These are phyloP conservation scores for Pandemis heparana DNA, from an alignment of 2,888 invertebrate genomes.

Conservation along the genomic window DNA sequence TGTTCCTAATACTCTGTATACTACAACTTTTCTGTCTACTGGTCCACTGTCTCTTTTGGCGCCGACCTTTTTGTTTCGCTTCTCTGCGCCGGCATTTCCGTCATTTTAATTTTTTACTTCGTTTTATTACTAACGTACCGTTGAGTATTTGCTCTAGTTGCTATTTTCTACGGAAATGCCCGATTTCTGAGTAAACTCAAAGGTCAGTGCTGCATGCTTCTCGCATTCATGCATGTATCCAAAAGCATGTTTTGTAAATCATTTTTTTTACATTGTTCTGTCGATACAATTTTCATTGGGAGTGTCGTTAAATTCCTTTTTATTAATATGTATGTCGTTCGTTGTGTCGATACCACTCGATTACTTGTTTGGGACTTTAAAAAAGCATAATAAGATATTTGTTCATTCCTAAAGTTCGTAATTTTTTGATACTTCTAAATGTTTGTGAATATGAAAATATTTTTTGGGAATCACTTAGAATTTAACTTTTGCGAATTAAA, in stretches of 20 bases:
- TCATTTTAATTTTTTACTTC: neutral
- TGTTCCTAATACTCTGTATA: constrained; percentile 76
- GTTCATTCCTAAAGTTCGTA: neutral
- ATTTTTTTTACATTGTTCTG: constrained; percentile 16
- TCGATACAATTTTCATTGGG: constrained; percentile 7
- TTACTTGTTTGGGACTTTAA: neutral
- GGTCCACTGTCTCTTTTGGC: constrained; percentile 64
- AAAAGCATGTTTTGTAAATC: constrained; percentile 34
- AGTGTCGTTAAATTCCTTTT: constrained; percentile 29
- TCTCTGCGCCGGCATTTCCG: constrained; percentile 13
- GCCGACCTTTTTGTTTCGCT: constrained; percentile 68
- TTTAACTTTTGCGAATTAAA: neutral
- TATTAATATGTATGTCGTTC: constrained; percentile 23
- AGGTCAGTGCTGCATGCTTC: constrained; percentile 36
- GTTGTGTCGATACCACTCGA: constrained; percentile 20
- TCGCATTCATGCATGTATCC: constrained; percentile 37
- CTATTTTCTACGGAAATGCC: neutral
- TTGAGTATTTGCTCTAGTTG: neutral
- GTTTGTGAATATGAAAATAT: neutral
- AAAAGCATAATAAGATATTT: neutral
- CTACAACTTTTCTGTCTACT: constrained; percentile 67
- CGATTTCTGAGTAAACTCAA: constrained; percentile 29
- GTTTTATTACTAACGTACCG: neutral
- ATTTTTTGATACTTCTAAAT: neutral
- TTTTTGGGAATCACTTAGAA: neutral